These are phyloP conservation scores for Symphodus melops DNA, from an alignment of 2,113 vertebrate species.

Conservation along the genomic window DNA sequence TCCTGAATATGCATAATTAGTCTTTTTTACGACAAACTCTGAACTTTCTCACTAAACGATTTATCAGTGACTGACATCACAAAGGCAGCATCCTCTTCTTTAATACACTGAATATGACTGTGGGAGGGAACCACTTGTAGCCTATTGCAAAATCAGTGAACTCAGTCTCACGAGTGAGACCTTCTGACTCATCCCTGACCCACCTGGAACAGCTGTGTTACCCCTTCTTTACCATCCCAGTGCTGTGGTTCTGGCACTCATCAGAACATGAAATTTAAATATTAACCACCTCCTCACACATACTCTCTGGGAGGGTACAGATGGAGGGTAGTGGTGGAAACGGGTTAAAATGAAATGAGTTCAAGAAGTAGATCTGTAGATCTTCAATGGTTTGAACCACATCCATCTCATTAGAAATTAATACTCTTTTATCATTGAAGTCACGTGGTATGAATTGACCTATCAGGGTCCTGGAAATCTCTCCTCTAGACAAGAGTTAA, in stretches of 20 bases:
- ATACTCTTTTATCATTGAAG: neutral
- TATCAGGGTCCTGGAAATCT: neutral
- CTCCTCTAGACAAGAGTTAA: neutral
- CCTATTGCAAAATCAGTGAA: neutral
- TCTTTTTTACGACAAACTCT: neutral
- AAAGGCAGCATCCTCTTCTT: too few species aligned
- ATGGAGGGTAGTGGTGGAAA: slow-evolving; percentile 2
- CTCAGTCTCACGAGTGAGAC: neutral
- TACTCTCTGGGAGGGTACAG: slow-evolving; percentile 57
- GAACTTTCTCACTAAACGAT: neutral
- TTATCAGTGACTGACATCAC: neutral
- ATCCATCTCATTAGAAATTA: slow-evolving; percentile 17
- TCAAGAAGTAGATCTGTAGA: slow-evolving; percentile 23
- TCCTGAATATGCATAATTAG: too few species aligned
- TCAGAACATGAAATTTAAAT: slow-evolving; percentile 74
- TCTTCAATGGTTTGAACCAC: neutral
- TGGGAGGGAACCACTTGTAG: neutral
- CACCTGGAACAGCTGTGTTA: slow-evolving; percentile 5
- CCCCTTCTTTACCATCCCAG: slow-evolving; percentile 2
- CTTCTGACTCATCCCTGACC: neutral
- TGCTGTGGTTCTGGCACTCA: slow-evolving; percentile 44
- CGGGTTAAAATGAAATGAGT: slow-evolving; percentile 29
- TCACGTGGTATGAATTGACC: neutral
- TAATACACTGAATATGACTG: too few species aligned
- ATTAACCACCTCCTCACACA: slow-evolving; percentile 65